Evolutionary conservation across 2,888 invertebrate species (phyloP), one percentile per base, ranked within the genome.

Genomic region (Mythimna albipuncta): DNA sequence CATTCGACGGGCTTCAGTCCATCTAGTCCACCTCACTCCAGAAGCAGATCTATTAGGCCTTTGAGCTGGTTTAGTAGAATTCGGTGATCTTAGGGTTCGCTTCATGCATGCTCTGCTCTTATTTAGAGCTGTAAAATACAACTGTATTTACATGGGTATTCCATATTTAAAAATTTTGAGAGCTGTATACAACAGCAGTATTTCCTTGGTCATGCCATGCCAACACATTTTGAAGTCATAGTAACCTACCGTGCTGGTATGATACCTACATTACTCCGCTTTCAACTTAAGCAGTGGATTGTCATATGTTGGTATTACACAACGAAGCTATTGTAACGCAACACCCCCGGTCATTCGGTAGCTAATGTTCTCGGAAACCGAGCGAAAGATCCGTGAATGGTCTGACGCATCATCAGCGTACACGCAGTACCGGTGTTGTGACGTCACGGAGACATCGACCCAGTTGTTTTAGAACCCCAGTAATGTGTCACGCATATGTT

Each of bases 341-440:
- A 80, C 35, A 79, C 58, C 11, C 26, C 21, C 64, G 57, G 66
- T 67, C 84, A 77, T 61, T 75, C 70, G 64, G 10, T 44, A 47
- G 47, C 1, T 64, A 70, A 75, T 69, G 74, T 86, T 85, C 86
- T 85, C 75, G 79, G 90, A 89, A 89, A 75, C 76, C 65, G 63
- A 75, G 67, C 77, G 73, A 82, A 84, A 79, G 82, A 84, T 88
- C 87, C 79, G 79, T 73, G 87, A 85, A 89, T 79, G 81, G 80
- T 13, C 72, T 81, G 89, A 84, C 86, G 85, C 87, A 85, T 88
- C 84, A 85, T 76, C 79, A 76, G 78, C 79, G 82, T 81, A 80
- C 80, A 77, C 81, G 80, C 69, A 77, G 75, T 83, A 84, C 85
- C 87, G 84, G 87, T 85, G 75, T 63, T 52, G 41, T 88, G 87